Base-by-base conservation (phyloP, 1,140 invertebrate species). In the Drosophila gunungcola region DNA sequence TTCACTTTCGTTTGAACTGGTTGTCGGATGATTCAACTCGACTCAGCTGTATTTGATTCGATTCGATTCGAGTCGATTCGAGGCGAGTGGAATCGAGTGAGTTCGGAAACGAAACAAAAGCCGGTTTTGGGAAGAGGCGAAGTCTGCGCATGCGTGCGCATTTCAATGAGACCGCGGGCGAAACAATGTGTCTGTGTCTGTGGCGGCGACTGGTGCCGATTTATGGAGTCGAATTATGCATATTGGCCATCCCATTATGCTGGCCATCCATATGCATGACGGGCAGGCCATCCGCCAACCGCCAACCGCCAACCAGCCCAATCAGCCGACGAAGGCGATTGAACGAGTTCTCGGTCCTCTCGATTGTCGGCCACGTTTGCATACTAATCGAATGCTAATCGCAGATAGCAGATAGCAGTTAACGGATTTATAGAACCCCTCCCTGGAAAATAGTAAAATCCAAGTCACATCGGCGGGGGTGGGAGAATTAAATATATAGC, bases 1-100 rank as follows among this genome's bases (percentile, higher is more conserved):
- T 80, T 89, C 76, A 84, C 83, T 88, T 88, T 88, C 83, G 79
- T 77, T 89, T 80, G 61, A 67, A 86, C 79, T 70, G 74, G 83
- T 78, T 43, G 70, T 56, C 34, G 36, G 16, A 63, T 61, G 72
- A 43, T 45, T 38, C 53, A 29, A 61, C 39, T 51, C 29, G 43
- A 53, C 38, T 65, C 48, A 32, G 45, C 39, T 9, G 29, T 9
- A 39, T 34, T 41, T 12, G 16, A 48, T 41, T 11, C n/a, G 52
- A 41, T 41, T 7, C 27, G 63, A 56, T 11, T 70, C 39, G 55
- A 46, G 55, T 58, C 12, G 16, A 48, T 41, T 11, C n/a, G 52
- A 41, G 46, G 29, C 49, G 12, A 39, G 25, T 7, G 34, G 63
- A 56, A 11, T 70, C 39, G 55, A 46, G 55, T 58, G 54, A 32